phyloP scores from a whole-genome alignment of 2,113 vertebrate species.

The Trachemys scripta region DNA sequence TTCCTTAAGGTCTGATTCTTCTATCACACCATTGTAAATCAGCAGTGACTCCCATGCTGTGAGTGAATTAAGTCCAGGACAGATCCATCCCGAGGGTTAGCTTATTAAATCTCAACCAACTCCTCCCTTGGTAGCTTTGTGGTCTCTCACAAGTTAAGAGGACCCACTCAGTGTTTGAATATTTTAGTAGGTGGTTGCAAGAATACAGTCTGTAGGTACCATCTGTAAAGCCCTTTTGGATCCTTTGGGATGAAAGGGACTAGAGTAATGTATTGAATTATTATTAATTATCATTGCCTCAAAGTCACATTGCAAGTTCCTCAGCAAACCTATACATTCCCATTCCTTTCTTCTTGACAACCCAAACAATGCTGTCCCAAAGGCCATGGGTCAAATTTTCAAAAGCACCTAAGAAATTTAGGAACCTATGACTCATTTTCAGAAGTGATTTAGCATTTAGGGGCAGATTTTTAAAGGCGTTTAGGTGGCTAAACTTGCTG shows the following conservation, averaged over 20 bases:
- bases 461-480: background rate
- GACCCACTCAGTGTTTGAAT: background rate
- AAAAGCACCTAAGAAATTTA: background rate
- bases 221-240: background rate
- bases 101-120: background rate
- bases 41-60: background rate
- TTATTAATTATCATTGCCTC: too few relatives aligned
- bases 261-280: too few relatives aligned
- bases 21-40: background rate
- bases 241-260: too few relatives aligned
- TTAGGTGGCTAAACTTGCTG: too few relatives aligned
- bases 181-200: background rate
- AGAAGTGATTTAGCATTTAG: too few relatives aligned
- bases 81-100: too few relatives aligned
- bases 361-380: background rate
- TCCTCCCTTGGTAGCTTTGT: background rate
- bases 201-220: background rate
- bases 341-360: rapidly evolving
- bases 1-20: background rate
- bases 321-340: background rate
- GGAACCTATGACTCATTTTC: too few relatives aligned
- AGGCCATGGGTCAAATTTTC: background rate
- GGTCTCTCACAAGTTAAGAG: background rate
- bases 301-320: background rate
- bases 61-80: background rate